phyloP scores from a whole-genome alignment of 2,113 vertebrate species.

The Emberiza fucata region DNA sequence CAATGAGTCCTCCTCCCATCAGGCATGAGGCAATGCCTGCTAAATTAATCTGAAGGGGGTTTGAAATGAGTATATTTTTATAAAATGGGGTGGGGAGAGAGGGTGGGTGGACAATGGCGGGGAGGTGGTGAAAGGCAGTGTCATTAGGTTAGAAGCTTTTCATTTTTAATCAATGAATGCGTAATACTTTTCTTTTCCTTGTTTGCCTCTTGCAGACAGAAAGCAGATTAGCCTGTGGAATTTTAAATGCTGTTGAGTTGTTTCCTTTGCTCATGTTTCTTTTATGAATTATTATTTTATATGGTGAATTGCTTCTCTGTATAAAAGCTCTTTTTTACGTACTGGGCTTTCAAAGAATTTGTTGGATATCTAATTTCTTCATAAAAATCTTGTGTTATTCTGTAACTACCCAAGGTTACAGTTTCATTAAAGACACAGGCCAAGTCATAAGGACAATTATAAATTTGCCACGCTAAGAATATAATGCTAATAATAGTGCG shows the following conservation, averaged over 20 bases:
- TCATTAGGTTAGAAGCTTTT: slow-evolving; percentile 83
- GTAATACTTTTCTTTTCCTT: slow-evolving; percentile 78
- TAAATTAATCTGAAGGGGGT: slow-evolving; percentile 80
- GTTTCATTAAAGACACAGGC: slow-evolving; percentile 67
- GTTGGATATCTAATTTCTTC: slow-evolving; percentile 73
- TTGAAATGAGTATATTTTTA: slow-evolving; percentile 62
- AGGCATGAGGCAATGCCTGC: slow-evolving; percentile 79
- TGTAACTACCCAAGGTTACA: slow-evolving; percentile 37
- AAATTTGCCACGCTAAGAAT: slow-evolving; percentile 57
- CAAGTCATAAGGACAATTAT: slow-evolving; percentile 34
- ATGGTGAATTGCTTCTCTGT: slow-evolving; percentile 79
- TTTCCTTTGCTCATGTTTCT: slow-evolving; percentile 89
- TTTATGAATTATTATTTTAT: slow-evolving; percentile 90
- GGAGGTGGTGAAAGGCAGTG: slow-evolving; percentile 71
- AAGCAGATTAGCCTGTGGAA: slow-evolving; percentile 82
- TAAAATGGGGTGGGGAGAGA: neutral
- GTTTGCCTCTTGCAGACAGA: slow-evolving; percentile 69
- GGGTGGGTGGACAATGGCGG: slow-evolving; percentile 67
- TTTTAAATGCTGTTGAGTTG: slow-evolving; percentile 80
- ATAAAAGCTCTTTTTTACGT: slow-evolving; percentile 82
- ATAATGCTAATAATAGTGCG: neutral
- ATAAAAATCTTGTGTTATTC: slow-evolving; percentile 77
- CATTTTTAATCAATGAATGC: slow-evolving; percentile 88
- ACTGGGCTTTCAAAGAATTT: slow-evolving; percentile 74
- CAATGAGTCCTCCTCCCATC: slow-evolving; percentile 88